Percentiles rank a stretch among this genome's conserved stretches.
Conservation (phyloP, 2,888 invertebrate species). For the Yponomeuta sedellus region DNA sequence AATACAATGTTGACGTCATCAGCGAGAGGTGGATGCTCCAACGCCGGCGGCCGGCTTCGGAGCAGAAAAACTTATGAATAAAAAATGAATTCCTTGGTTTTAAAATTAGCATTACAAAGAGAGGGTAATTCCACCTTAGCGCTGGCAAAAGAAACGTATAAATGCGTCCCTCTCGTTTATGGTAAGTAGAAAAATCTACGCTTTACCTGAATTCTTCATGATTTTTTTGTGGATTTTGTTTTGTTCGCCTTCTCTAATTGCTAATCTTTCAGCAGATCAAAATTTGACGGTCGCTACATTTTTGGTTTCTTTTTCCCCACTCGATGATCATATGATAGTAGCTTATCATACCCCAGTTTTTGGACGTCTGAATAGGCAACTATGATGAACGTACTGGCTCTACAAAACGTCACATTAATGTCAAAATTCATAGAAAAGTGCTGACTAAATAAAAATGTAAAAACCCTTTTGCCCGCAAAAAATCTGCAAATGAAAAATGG, state of each 20-base stretch:
- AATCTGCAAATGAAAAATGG: neutral
- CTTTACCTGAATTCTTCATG: conserved; percentile 30
- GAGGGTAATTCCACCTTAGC: conserved; percentile 72
- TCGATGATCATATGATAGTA: no score
- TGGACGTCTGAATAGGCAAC: no score
- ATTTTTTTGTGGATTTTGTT: conserved; percentile 4
- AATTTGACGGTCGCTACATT: neutral
- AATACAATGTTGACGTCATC: conserved; percentile 57
- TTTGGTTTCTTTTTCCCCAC: no score
- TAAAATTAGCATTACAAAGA: conserved; percentile 75
- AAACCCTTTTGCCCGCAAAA: no score
- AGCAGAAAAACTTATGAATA: conserved; percentile 76
- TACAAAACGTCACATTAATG: no score
- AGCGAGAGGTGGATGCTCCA: conserved; percentile 62
- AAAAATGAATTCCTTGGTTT: conserved; percentile 76
- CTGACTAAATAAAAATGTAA: no score
- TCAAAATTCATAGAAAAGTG: no score
- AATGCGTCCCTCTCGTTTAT: conserved; percentile 61
- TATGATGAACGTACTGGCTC: no score
- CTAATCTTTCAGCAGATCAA: neutral
- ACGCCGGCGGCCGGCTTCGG: conserved; percentile 67
- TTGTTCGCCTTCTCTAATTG: conserved; percentile 6
- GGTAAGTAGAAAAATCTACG: conserved; percentile 57
- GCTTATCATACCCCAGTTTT: no score
- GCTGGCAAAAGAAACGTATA: conserved; percentile 64